Conservation (phyloP, 2,113 vertebrate species). For the Talpa occidentalis region DNA sequence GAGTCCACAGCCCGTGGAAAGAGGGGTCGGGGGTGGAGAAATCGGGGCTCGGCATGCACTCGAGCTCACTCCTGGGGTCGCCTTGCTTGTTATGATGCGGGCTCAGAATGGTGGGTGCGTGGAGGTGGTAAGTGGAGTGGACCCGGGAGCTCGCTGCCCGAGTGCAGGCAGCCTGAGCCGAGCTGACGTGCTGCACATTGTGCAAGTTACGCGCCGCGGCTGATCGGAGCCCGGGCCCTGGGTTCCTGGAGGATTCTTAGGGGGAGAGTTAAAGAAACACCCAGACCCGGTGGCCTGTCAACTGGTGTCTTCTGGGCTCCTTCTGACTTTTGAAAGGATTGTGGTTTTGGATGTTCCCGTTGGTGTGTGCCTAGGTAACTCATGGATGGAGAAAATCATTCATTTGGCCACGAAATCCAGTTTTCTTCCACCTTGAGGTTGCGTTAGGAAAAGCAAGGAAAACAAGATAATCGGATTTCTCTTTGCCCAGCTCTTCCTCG, state of each 20-base stretch:
- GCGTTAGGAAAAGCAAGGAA: constrained; percentile 54
- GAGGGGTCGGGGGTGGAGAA: not conserved
- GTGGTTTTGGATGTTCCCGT: not conserved
- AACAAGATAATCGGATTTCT: not conserved
- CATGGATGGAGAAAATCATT: constrained; percentile 42
- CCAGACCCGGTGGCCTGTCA: not conserved
- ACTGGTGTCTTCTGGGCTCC: not conserved
- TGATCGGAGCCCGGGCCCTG: not conserved
- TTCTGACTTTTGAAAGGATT: not conserved
- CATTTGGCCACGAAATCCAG: constrained; percentile 49
- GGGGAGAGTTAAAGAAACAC: not conserved
- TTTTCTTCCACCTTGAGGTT: constrained; percentile 71
- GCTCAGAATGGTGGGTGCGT: not conserved
- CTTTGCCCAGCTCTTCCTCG: not conserved
- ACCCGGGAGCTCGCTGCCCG: not conserved
- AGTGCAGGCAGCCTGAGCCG: not conserved
- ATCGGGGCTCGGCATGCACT: not conserved
- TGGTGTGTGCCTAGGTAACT: not conserved
- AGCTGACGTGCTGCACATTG: rapidly evolving
- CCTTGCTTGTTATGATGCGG: not conserved
- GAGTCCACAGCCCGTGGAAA: constrained; percentile 74
- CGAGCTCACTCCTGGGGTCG: not conserved
- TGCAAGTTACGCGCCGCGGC: not conserved
- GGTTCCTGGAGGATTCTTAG: not conserved
- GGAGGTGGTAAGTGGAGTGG: not conserved